Evolutionary conservation across 2,797 vertebrate genomes (phyloP).

Genomic region (Emydoidea blandingii): DNA sequence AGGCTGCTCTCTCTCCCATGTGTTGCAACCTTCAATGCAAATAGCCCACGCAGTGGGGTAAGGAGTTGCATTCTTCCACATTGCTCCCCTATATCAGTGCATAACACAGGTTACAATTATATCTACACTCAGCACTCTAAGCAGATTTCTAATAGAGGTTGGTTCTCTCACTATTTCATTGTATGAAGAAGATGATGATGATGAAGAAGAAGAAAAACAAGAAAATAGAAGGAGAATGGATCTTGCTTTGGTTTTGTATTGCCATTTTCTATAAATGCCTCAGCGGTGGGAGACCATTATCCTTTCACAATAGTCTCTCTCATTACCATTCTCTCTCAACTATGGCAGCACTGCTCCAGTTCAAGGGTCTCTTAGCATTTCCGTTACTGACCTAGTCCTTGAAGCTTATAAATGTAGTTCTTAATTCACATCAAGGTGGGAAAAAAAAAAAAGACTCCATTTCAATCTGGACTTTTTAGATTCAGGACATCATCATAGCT

Average conservation of each 20-base stretch:
- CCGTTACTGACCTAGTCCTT: slow-evolving; percentile 25
- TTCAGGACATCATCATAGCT: slow-evolving; percentile 24
- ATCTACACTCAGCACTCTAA: slow-evolving; percentile 4
- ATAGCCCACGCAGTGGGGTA: not conserved
- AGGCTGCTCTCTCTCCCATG: not conserved
- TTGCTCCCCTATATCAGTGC: not conserved
- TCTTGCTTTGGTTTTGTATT: slow-evolving; percentile 61
- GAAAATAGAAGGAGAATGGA: slow-evolving; percentile 50
- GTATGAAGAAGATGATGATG: not conserved
- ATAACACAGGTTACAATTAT: slow-evolving; percentile 34
- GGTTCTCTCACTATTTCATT: slow-evolving; percentile 16
- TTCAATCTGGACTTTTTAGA: slow-evolving; percentile 40
- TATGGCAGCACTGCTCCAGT: slow-evolving; percentile 55
- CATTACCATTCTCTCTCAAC: slow-evolving; percentile 59
- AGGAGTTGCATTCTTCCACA: not conserved
- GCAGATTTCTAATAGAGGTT: slow-evolving; percentile 28
- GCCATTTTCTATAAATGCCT: slow-evolving; percentile 47
- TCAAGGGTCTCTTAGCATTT: slow-evolving; percentile 50
- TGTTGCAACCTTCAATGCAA: not conserved
- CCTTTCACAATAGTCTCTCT: slow-evolving; percentile 48
- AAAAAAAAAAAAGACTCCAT: slow-evolving; percentile 48
- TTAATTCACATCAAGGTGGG: slow-evolving; percentile 18
- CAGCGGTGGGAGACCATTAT: slow-evolving; percentile 32
- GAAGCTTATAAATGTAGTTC: slow-evolving; percentile 42
- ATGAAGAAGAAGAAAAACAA: slow-evolving; percentile 28